These are phyloP conservation scores for Blera fallax DNA, from an alignment of 2,888 invertebrate genomes.

Conservation along the genomic window DNA sequence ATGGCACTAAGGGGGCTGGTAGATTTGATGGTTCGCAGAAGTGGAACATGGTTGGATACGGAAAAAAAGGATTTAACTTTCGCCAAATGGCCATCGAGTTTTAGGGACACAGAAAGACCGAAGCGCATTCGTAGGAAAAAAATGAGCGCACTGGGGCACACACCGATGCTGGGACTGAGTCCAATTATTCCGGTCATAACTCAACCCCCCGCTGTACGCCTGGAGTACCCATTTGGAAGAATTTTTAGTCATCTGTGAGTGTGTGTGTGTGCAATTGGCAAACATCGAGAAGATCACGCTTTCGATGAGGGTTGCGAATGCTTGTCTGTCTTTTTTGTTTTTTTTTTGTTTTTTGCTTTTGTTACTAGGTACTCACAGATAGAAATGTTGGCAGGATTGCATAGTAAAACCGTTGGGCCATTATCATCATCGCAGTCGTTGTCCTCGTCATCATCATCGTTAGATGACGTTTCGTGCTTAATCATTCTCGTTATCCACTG, in stretches of 20 bases:
- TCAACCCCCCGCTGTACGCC: background rate
- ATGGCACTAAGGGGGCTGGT: background rate
- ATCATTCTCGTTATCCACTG: conserved; percentile 59
- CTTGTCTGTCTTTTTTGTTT: background rate
- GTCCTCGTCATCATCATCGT: conserved; percentile 37
- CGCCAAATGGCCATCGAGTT: conserved; percentile 53
- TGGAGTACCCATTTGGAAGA: conserved; percentile 15
- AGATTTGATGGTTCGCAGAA: conserved; percentile 50
- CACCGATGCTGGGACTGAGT: conserved; percentile 39
- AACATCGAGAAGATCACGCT: conserved; percentile 57
- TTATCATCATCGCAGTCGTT: conserved; percentile 7
- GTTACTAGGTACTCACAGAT: background rate
- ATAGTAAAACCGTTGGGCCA: background rate
- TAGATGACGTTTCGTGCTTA: conserved; percentile 60
- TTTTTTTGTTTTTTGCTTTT: background rate
- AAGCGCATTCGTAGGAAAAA: background rate
- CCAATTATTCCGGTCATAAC: conserved; percentile 63
- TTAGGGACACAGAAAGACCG: conserved; percentile 17
- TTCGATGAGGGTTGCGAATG: conserved; percentile 17
- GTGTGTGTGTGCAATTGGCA: conserved; percentile 39
- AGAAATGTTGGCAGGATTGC: conserved; percentile 1
- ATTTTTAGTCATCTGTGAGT: background rate
- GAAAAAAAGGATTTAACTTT: conserved; percentile 59
- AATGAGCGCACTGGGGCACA: conserved; percentile 47
- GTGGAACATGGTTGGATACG: conserved; percentile 42